Evolutionary conservation across 2,888 invertebrate species (phyloP), one percentile per base, ranked within the genome.

Genomic region (Eilema griseolum): DNA sequence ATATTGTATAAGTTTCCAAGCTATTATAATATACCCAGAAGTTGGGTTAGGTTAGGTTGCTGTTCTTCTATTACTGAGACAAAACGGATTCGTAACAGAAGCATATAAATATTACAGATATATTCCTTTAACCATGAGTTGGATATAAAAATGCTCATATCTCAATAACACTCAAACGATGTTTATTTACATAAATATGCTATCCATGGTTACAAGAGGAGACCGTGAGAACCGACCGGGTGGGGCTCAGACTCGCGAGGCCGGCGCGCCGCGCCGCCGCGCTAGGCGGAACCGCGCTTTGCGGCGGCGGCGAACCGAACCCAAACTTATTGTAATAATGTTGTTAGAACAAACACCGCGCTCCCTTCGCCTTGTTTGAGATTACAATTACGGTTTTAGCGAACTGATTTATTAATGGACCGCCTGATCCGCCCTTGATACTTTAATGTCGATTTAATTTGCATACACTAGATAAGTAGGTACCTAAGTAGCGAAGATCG

Each of bases 381-480:
- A 94, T 94, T 94, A 94, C 95, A 95, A 95, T 95, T 95, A 95
- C 95, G 94, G 95, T 92, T 95, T 95, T 94, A 94, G 95, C 94
- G 92, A 93, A 94, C 94, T 95, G 95, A 95, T 95, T 95, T 95
- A 95, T 95, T 95, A 95, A 95, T 95, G 94, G 94, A 92, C 91
- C 92, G 94, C 90, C 92, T 94, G 94, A 95, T 94, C 94, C 94
- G 92, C 89, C 93, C 89, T 89, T 94, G 94, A 93, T 94, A 94
- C 95, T 93, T 94, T 93, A 93, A 94, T 94, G 92, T 93, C 93
- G 93, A 93, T 91, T 93, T 92, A 91, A 93, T 95, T 95, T 94
- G 88, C 91, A 92, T 93, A 87, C 78, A 70, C 80, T 82, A 80
- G 76, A n/a, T n/a, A n/a, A n/a, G 70, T 78, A 75, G 76, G 67